Percentiles rank a stretch among this genome's conserved stretches.
Evolutionary conservation across 2,888 invertebrate species (phyloP).

Genomic region (Pollenia griseotomentosa): DNA sequence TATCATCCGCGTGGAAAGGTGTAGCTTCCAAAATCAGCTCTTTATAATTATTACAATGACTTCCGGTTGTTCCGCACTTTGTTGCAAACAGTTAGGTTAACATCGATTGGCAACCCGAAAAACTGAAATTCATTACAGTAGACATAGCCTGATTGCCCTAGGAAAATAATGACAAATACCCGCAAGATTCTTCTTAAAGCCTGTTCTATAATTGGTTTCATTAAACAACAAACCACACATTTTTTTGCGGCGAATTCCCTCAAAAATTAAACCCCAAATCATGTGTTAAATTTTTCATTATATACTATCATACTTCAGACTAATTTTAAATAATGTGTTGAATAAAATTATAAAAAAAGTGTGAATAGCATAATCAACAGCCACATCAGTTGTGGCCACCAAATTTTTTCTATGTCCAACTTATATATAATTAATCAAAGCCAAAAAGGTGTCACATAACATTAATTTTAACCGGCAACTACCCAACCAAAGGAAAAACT

Average conservation of each 20-base stretch:
- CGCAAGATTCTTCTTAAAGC: too few species aligned
- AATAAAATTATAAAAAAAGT: constrained; percentile 45
- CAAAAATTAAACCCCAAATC: background rate
- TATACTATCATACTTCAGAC: constrained; percentile 2
- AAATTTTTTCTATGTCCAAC: constrained; percentile 12
- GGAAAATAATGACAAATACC: too few species aligned
- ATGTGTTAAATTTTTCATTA: constrained; percentile 30
- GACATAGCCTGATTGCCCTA: too few species aligned
- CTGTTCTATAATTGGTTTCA: too few species aligned
- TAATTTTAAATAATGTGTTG: constrained; percentile 45
- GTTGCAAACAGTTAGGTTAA: too few species aligned
- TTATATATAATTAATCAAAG: constrained; percentile 71
- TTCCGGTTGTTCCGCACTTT: too few species aligned
- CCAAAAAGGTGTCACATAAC: constrained; percentile 71
- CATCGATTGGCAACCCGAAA: too few species aligned
- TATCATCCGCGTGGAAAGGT: too few species aligned
- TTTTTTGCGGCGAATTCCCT: background rate
- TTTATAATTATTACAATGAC: too few species aligned
- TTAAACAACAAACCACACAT: too few species aligned
- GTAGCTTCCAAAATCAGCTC: too few species aligned
- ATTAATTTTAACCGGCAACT: constrained; percentile 68
- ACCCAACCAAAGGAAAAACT: background rate
- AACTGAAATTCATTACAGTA: too few species aligned
- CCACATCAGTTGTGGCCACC: constrained; percentile 1
- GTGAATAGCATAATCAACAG: constrained; percentile 60